Conservation (phyloP, 2,797 vertebrate genomes). For the Tragelaphus eurycerus region DNA sequence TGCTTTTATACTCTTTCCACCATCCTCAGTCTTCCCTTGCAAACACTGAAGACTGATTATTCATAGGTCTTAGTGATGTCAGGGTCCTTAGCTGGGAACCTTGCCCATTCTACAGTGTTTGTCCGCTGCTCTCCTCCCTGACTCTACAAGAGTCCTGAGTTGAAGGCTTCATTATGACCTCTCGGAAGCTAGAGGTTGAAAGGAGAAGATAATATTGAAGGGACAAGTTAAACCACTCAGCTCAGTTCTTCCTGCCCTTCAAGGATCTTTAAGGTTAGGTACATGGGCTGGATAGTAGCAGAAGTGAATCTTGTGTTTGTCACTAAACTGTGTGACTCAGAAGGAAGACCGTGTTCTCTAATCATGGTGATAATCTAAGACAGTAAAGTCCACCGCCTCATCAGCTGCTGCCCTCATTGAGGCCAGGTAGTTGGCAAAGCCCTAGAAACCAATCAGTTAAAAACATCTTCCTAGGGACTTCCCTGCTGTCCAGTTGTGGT, state of each 20-base stretch:
- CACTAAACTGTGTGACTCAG: neutral
- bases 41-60: neutral
- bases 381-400: no score
- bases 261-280: neutral
- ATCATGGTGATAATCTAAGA: neutral
- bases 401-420: neutral
- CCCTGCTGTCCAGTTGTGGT: neutral
- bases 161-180: neutral
- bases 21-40: neutral
- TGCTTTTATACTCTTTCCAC: neutral
- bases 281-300: neutral
- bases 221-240: neutral
- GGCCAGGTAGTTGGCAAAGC: neutral
- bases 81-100: neutral
- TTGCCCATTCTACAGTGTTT: neutral
- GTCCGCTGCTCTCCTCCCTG: neutral
- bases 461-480: neutral
- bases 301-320: neutral
- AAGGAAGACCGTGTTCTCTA: neutral
- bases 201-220: neutral
- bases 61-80: no score
- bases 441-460: neutral
- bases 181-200: neutral
- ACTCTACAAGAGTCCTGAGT: neutral
- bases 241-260: neutral